Evolutionary conservation across 2,797 vertebrate genomes (phyloP).

Genomic region (Sus cebifrons): DNA sequence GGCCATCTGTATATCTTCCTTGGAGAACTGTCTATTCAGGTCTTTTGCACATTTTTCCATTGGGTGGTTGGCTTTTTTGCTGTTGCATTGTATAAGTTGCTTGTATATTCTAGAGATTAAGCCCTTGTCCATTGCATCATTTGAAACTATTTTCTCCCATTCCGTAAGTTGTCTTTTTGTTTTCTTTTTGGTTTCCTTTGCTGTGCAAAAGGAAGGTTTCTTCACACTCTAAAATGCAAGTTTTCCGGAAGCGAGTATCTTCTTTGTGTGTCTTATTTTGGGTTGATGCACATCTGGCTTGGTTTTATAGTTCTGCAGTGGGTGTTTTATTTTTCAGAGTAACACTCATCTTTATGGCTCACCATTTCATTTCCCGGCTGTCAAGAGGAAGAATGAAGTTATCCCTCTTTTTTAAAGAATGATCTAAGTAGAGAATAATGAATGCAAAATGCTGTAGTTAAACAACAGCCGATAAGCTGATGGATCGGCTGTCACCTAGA

Average conservation of each 20-base stretch:
- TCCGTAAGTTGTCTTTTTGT: too few relatives aligned
- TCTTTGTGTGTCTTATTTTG: not conserved
- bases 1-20: too few relatives aligned
- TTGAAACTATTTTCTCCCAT: too few relatives aligned
- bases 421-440: conserved; percentile 88
- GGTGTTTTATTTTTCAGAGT: conserved; percentile 78
- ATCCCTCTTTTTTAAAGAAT: conserved; percentile 84
- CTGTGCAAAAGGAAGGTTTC: not conserved
- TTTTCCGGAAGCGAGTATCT: not conserved
- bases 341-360: conserved; percentile 81
- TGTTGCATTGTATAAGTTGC: too few relatives aligned
- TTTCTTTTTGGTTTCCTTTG: too few relatives aligned
- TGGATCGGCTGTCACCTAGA: conserved; percentile 87
- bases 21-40: too few relatives aligned
- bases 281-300: not conserved
- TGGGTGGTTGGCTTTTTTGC: too few relatives aligned
- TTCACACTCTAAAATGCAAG: not conserved
- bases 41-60: too few relatives aligned
- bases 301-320: conserved; percentile 40
- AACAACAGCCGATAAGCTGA: conserved; percentile 88
- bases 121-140: too few relatives aligned
- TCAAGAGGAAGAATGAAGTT: conserved; percentile 88
- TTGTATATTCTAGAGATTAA: too few relatives aligned
- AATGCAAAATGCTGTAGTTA: conserved; percentile 89
- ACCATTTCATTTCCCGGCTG: conserved; percentile 85